These are phyloP conservation scores for Mesocentrotus franciscanus DNA, from an alignment of 53 echinoderm and acorn worm species.

Conservation along the genomic window DNA sequence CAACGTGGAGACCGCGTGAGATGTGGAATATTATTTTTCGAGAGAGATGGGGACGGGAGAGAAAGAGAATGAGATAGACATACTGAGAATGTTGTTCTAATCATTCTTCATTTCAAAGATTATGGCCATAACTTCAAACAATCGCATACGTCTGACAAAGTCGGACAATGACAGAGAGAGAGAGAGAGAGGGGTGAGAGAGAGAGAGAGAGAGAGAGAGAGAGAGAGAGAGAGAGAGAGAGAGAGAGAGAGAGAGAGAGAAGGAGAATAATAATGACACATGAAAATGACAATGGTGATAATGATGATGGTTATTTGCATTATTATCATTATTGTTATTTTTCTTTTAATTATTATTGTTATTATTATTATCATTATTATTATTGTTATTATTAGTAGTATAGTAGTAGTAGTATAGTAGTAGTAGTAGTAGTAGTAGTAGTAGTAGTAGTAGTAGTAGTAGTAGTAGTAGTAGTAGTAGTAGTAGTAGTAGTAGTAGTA, in stretches of 20 bases:
- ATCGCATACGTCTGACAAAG: too few relatives aligned
- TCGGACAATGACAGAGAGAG: too few relatives aligned
- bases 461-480: slow-evolving; percentile 16
- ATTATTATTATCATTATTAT: not conserved
- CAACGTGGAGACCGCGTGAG: not conserved
- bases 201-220: not conserved
- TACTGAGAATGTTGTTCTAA: not conserved
- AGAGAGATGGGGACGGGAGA: not conserved
- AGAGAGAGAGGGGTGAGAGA: not conserved
- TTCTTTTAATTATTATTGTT: too few relatives aligned
- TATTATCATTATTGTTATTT: too few relatives aligned
- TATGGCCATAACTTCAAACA: not conserved
- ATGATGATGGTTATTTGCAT: too few relatives aligned
- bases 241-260: not conserved
- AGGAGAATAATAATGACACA: not conserved
- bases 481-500: slow-evolving; percentile 14
- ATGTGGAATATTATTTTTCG: not conserved
- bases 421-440: slow-evolving; percentile 31
- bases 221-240: not conserved
- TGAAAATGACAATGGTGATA: not conserved
- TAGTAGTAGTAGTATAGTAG: slow-evolving; percentile 40
- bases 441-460: slow-evolving; percentile 19
- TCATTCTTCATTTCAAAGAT: not conserved
- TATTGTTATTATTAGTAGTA: too few relatives aligned
- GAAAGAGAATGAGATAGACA: not conserved